Evolutionary conservation across 2,888 invertebrate species (phyloP).

Genomic region (Boloria selene): DNA sequence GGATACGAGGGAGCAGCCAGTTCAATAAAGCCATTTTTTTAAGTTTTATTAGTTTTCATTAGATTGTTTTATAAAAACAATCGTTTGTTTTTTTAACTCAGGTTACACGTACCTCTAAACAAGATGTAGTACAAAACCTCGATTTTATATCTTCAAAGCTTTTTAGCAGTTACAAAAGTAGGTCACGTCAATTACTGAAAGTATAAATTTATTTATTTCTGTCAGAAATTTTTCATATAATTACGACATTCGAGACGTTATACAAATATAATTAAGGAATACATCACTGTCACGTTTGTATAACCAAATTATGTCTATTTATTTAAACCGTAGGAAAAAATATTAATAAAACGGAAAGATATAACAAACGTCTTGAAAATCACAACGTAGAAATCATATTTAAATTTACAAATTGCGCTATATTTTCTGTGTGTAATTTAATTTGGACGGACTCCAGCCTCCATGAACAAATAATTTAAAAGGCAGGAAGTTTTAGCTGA

Average conservation of each 20-base stretch:
- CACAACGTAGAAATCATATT: conserved; percentile 19
- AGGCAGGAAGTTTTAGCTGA: conserved; percentile 75
- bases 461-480: conserved; percentile 76
- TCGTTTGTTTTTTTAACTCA: no score
- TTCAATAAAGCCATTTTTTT: no score
- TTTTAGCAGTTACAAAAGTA: no score
- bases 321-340: background rate
- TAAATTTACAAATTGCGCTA: conserved; percentile 67
- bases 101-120: no score
- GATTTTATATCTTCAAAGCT: no score
- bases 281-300: background rate
- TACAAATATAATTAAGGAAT: background rate
- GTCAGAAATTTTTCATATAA: background rate
- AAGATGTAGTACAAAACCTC: no score
- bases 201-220: no score
- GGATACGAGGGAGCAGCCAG: no score
- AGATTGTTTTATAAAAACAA: no score
- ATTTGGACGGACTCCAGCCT: conserved; percentile 77
- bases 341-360: background rate
- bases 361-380: conserved; percentile 11
- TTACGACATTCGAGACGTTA: background rate
- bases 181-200: no score
- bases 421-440: conserved; percentile 75
- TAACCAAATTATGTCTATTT: background rate
- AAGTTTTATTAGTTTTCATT: no score